Base-by-base conservation (phyloP, 2,797 vertebrate genomes). In the Helarctos malayanus region DNA sequence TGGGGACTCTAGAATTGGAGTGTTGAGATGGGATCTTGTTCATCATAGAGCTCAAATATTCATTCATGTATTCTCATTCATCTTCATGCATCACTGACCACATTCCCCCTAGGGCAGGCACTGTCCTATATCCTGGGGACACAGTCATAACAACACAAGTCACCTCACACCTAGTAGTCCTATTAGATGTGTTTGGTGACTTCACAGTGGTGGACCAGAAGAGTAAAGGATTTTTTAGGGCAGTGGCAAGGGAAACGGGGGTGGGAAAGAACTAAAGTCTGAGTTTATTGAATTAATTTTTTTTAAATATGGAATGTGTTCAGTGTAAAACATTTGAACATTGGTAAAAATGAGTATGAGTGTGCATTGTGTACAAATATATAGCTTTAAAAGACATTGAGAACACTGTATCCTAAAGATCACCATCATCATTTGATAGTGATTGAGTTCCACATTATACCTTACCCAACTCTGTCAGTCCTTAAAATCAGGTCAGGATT, bases 91-190 rank as follows among this genome's bases (percentile, higher is more conserved):
- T 73, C 69, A 38, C 11, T n/a, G n/a, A 59, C n/a, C 35, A 21
- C 0, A 9, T 41, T 52, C 8, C 23, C 13, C 1, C 1, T 54
- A 8, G 1, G 49, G 25, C 0, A 65, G 6, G 23, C 8, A 25
- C 1, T 45, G 13, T 2, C 25, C 19, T 16, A 1, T 6, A 4
- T 27, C 7, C 35, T 38, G 13, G 3, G 7, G 35, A 35, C 5
- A 32, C 38, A 90, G 27, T 13, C 12, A 16, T 7, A 7, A 18
- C 32, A 49, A 18, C 0, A 2, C n/a, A 5, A 0, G 1, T 45
- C 27, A 21, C 2, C 10, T 90, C 19, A 19, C 5, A n/a, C 1
- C 12, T 4, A 16, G 11, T 3, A 18, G 13, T 57, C 16, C 13
- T 25, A 2, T 41, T 18, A 35, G n/a, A 25, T 19, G 7, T 14